Evolutionary conservation across 1,140 invertebrate genomes (phyloP), one percentile per base, ranked within the genome.

Genomic region (Aphaenogaster floridana): DNA sequence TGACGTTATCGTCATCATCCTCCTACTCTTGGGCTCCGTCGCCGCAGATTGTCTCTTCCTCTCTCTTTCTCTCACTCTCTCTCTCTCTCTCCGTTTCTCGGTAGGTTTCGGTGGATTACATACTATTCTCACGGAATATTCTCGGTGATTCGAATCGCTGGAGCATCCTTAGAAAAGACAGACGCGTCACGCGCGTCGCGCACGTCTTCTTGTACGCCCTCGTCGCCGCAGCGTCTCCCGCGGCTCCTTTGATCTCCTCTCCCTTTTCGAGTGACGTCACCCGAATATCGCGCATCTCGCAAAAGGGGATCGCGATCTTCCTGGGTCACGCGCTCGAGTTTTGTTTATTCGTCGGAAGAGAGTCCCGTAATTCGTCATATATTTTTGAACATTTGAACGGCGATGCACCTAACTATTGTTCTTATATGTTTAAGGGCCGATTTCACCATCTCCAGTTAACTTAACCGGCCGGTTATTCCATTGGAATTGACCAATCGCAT

Each of bases 1-100:
- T 74, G 54, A 61, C 69, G 80, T 84, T 84, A 84, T 84, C 80
- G 69, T 76, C 69, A 84, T 84, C 80, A 84, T 84, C 39, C 68
- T 83, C 50, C 13, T 39, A 36, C 39, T 34, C 79, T 71, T 39
- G 15, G 21, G 66, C 57, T 59, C 21, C 45, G 69, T 76, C 69
- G 7, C 34, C 57, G 8, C 80, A 76, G 28, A 84, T 61, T 54
- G 50, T 36, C 39, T 59, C 15, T 48, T 9, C 11, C 50, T 34
- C n/a, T 28, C 42, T 15, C 42, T 68, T 1, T 21, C 15, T 48
- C 59, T 63, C 21, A 34, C 74, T 28, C 39, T 64, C 54, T n/a
- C 9, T 42, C 36, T 28, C 36, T 28, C 45, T 66, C 28, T 66
- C 57, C 34, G 0, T 77, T 8, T 42, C 4, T 52, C 11, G 36